Conservation (phyloP, 2,113 vertebrate species). For the Macquaria australasica region DNA sequence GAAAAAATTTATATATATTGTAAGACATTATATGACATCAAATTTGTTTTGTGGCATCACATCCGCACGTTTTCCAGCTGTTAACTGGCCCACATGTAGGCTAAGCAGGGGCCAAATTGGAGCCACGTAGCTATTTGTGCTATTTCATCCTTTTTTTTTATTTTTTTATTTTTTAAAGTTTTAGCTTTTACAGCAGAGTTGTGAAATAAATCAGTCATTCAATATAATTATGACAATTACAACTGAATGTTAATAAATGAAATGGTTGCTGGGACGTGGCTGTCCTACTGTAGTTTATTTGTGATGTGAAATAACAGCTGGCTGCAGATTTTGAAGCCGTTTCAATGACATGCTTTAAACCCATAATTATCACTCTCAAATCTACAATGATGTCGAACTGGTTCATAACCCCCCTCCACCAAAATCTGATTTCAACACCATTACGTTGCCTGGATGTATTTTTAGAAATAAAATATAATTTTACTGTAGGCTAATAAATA, state of each 20-base stretch:
- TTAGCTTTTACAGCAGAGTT: background rate
- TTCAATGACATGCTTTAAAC: constrained; percentile 5
- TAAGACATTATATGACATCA: background rate
- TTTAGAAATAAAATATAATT: background rate
- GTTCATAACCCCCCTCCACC: background rate
- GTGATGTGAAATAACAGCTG: background rate
- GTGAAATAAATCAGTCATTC: background rate
- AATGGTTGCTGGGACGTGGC: background rate
- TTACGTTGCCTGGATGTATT: background rate
- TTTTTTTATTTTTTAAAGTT: background rate
- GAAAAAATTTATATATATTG: background rate
- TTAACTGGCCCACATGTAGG: too few relatives aligned
- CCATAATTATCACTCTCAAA: background rate
- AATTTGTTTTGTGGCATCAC: background rate
- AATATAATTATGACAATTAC: background rate
- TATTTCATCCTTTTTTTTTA: background rate
- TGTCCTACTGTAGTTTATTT: background rate
- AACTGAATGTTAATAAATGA: background rate
- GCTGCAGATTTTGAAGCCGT: constrained; percentile 3
- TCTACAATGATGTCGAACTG: background rate
- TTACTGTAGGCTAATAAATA: background rate
- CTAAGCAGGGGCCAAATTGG: background rate
- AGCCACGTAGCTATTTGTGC: background rate
- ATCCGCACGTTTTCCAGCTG: background rate
- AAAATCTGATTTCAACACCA: background rate